Base-by-base conservation (phyloP, 2,113 vertebrate species). In the Euleptes europaea region DNA sequence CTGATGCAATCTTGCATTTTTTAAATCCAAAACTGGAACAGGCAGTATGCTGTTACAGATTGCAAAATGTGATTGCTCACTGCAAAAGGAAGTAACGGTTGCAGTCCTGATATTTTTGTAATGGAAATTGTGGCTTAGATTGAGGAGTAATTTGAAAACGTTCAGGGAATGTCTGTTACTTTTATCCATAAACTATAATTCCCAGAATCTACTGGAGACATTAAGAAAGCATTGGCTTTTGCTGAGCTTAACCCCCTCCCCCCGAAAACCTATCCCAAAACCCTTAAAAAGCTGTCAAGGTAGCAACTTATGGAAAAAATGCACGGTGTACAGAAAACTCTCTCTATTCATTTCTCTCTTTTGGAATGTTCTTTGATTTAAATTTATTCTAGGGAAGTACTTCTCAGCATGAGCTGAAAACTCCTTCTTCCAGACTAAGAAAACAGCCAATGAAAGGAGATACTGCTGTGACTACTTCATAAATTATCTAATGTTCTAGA, bases 201-300 rank as follows among this genome's bases (percentile, higher is more conserved):
- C 21, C 0, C 51, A 86, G 78, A 74, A 88, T 86, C 49, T 82
- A 51, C 1, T 80, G 44, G 49, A 70, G n/a, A 2, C 44, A 14
- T n/a, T 33, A 42, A 60, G 82, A 86, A 84, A 65, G 35, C 49
- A 28, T 21, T 38, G 66, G 28, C 80, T 74, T 92, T 42, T 88
- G n/a, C n/a, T n/a, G n/a, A n/a, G n/a, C n/a, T n/a, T n/a, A n/a
- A n/a, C n/a, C n/a, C n/a, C n/a, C n/a, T n/a, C n/a, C n/a, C n/a
- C n/a, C n/a, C n/a, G n/a, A n/a, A n/a, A n/a, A n/a, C n/a, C n/a
- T n/a, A n/a, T n/a, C n/a, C n/a, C n/a, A n/a, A n/a, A n/a, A n/a
- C n/a, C n/a, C n/a, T n/a, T n/a, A n/a, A n/a, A 89, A 82, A 70
- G 28, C 51, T 94, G 90, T 11, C 67, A 88, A 81, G 74, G 65